phyloP scores from a whole-genome alignment of 2,113 vertebrate genomes.

The Atrichornis clamosus region DNA sequence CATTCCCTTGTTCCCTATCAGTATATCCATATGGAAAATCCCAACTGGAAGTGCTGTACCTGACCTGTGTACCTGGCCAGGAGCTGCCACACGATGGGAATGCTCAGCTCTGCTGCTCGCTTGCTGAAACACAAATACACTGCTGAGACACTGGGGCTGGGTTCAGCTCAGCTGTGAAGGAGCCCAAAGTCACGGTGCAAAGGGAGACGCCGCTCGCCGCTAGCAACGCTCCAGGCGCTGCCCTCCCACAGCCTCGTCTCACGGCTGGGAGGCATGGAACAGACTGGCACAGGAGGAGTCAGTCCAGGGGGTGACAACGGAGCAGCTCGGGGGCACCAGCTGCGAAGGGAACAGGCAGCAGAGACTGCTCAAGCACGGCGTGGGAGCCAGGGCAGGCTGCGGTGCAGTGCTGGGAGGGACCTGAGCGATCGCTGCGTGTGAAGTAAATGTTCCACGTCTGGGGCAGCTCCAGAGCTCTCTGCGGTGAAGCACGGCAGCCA shows the following conservation, averaged over 20 bases:
- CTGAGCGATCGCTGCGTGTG: fast-evolving
- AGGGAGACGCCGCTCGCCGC: fast-evolving
- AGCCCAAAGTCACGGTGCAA: not conserved
- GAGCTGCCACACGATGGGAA: not conserved
- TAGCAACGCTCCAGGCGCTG: fast-evolving
- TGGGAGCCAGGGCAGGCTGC: not conserved
- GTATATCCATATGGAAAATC: fast-evolving
- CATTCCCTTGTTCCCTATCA: not conserved
- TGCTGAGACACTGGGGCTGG: not conserved
- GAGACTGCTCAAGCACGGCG: fast-evolving
- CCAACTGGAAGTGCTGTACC: fast-evolving
- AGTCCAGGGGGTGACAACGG: not conserved
- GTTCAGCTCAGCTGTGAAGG: not conserved
- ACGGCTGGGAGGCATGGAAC: fast-evolving
- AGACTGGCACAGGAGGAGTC: not conserved
- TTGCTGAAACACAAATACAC: not conserved
- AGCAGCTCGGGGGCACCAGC: not conserved
- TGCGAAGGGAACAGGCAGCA: not conserved
- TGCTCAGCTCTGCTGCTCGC: not conserved
- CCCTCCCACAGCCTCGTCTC: not conserved
- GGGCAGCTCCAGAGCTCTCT: not conserved
- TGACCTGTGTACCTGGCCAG: not conserved
- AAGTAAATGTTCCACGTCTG: fast-evolving
- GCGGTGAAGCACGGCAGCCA: fast-evolving
- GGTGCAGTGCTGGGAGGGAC: fast-evolving